Percentiles rank a stretch among this genome's conserved stretches.
Conservation (phyloP, 2,888 invertebrate genomes). For the Strigamia transsilvanica region DNA sequence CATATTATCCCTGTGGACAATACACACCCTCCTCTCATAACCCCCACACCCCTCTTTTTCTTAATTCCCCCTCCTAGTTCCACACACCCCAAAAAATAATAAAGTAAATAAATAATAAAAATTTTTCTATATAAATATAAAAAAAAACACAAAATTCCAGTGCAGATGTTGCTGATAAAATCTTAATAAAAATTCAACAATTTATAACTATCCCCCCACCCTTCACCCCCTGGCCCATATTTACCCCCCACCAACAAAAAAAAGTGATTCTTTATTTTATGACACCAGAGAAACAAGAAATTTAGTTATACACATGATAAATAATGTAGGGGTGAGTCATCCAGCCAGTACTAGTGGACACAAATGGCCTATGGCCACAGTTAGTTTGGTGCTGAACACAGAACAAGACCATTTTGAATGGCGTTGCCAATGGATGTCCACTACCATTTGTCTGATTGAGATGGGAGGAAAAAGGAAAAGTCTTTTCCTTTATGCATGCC, state of each 20-base stretch:
- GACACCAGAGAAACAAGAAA: constrained; percentile 38
- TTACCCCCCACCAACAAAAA: neutral
- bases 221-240: neutral
- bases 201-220: constrained; percentile 1
- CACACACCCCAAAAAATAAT: constrained; percentile 27
- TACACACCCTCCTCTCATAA: neutral
- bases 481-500: constrained; percentile 48
- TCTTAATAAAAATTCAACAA: constrained; percentile 40
- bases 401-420: constrained; percentile 47
- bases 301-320: constrained; percentile 48
- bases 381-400: constrained; percentile 41
- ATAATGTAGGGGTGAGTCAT: constrained; percentile 49
- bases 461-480: constrained; percentile 47
- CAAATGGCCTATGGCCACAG: constrained; percentile 46
- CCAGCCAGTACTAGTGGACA: constrained; percentile 11
- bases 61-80: neutral
- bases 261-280: constrained; percentile 1
- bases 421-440: constrained; percentile 49
- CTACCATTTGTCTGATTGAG: constrained; percentile 49
- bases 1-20: constrained; percentile 50
- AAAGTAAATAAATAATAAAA: constrained; percentile 39
- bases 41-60: constrained; percentile 25
- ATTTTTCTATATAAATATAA: neutral
- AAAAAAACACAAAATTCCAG: neutral
- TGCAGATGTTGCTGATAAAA: constrained; percentile 43